A percentile compares a stretch with the other conserved stretches of the same genome.
Evolutionary conservation across 2,888 invertebrate species (phyloP).

Genomic region (Cenopis cana): DNA sequence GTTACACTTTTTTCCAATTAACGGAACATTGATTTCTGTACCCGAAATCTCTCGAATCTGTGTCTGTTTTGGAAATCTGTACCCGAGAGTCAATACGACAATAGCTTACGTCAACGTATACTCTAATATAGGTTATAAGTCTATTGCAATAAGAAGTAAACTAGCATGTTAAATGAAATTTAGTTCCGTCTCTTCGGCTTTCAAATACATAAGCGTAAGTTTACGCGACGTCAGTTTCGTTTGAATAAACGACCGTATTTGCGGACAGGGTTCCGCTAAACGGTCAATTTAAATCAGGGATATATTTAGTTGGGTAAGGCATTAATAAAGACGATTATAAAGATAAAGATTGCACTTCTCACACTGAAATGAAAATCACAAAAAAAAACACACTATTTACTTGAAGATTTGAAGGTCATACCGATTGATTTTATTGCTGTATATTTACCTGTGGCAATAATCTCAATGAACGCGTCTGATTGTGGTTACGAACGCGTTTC

Average conservation of each 20-base stretch:
- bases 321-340: not conserved
- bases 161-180: not conserved
- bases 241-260: conserved; percentile 25
- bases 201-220: conserved; percentile 44
- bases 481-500: no score
- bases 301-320: not conserved
- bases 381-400: no score
- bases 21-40: not conserved
- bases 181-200: not conserved
- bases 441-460: no score
- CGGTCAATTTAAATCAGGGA: not conserved
- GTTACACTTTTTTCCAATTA: not conserved
- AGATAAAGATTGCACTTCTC: not conserved
- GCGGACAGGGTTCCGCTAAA: conserved; percentile 19
- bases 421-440: no score
- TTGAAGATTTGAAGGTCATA: no score
- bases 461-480: no score
- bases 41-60: no score
- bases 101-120: not conserved
- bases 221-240: conserved; percentile 23
- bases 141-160: not conserved
- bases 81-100: not conserved
- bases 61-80: conserved; percentile 52
- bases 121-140: not conserved
- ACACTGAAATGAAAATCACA: not conserved